Evolutionary conservation across 2,888 invertebrate species (phyloP), one percentile per base, ranked within the genome.

Genomic region (Graphium colonna): DNA sequence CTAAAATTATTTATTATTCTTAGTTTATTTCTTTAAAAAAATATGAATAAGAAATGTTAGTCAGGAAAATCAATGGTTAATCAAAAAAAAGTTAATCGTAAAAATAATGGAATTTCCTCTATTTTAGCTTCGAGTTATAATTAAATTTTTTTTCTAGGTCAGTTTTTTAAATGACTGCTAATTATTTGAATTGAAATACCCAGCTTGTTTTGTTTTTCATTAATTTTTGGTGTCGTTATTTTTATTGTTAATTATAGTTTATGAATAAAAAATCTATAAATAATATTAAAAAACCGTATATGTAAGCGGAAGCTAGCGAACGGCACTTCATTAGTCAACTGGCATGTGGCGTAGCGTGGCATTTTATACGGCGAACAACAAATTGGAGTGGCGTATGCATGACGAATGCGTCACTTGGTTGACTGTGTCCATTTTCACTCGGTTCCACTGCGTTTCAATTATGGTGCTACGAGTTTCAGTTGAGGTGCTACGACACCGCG

Each of bases 391-490:
- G 17, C 28, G 45, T 51, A 13, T 18, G 41, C 18, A 46, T 52
- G 46, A 52, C 41, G 40, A 46, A 52, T 45, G 52, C 31, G 13
- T 15, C 40, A 41, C 33, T 31, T 31, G 36, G 51, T 38, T 46
- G 41, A 52, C 33, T 46, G 46, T 31, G 33, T 31, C 46, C 52
- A 41, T 36, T 41, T 33, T 40, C 33, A 21, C 16, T 16, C 16
- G 39, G 28, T 12, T 8, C 15, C 40, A 12, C 13, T 15, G 31
- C 5, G 8, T 40, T n/a, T 18, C 21, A 50, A 15, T 48, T 26
- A 16, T 39, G 3, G 12, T 12, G 15, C 44, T 5, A 43, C 10
- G 26, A 13, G 21, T 21, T 21, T 39, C 7, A 16, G 1, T 9
- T 16, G 1, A 12, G 21, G 21, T 21, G 21, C 21, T 21, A 21